Evolutionary conservation across 2,113 vertebrate genomes (phyloP).

Genomic region (Petroica traversi): DNA sequence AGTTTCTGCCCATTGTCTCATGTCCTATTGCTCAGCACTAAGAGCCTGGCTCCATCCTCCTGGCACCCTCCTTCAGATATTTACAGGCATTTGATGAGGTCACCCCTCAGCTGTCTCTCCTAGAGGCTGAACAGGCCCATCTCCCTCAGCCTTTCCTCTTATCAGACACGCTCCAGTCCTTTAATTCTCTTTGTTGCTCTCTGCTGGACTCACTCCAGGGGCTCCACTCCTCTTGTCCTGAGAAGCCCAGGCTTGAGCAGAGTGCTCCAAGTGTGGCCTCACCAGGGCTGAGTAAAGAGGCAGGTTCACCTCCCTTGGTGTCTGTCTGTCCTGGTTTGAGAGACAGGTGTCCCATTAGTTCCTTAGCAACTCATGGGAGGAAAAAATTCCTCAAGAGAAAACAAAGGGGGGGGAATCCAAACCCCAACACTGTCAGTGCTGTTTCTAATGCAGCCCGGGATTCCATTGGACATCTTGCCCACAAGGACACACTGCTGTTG

Average conservation of each 20-base stretch:
- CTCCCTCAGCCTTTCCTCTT: neutral
- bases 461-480: neutral
- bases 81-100: neutral
- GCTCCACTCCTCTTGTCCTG: neutral
- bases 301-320: neutral
- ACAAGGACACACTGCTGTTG: neutral
- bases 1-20: neutral
- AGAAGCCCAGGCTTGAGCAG: neutral
- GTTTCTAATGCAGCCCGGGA: fast-evolving
- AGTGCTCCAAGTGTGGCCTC: neutral
- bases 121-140: neutral
- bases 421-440: too few species aligned
- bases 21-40: neutral
- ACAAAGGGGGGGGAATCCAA: too few species aligned
- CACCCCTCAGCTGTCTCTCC: neutral
- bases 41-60: neutral
- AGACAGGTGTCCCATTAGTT: too few species aligned
- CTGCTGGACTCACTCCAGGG: neutral
- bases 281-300: neutral
- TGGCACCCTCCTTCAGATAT: neutral
- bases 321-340: too few species aligned
- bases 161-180: neutral
- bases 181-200: neutral
- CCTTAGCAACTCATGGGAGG: too few species aligned
- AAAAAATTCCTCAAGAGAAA: too few species aligned